Base-by-base conservation (phyloP, 2,113 vertebrate species). In the Scomber japonicus region DNA sequence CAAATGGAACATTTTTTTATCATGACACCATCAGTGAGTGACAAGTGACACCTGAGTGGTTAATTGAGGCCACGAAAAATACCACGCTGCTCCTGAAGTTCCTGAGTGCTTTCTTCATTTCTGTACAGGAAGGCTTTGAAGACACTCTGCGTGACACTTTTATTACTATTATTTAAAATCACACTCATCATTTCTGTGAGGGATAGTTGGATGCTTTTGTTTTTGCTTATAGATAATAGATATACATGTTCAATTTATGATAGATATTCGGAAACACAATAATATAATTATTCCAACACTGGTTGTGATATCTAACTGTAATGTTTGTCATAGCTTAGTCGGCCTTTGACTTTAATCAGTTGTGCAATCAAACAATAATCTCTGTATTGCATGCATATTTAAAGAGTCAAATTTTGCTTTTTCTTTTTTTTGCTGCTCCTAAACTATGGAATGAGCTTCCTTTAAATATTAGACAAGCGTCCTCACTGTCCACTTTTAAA, bases 1-100 rank as follows among this genome's bases (percentile, higher is more conserved):
- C 70, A 78, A 27, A 27, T 27, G 24, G 24, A 27, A 27, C 24
- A 27, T 27, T 27, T 27, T 27, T 27, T 27, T 27, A 27, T 27
- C 24, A 27, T 27, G 24, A 27, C 24, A 27, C 24, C 24, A 9
- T 35, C 4, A 71, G 15, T 76, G 70, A 75, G 62, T 68, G 67
- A 78, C 19, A n/a, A 44, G 35, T 49, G 70, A 55, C 11, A 40
- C 35, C 35, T 40, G 27, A n/a, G 14, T 17, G 17, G 31, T 61
- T 21, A 59, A 81, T 51, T 24, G 70, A 30, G 46, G 50, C 12
- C 75, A 80, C 46, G 24, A 55, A 27, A 75, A 30, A 69, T 35
- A 67, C 48, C 71, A 45, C 11, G 2, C 11, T 55, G 12, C 14
- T n/a, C 3, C 66, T 31, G 0, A 54, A 11, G 24, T 59, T 16